A percentile compares a stretch with the other conserved stretches of the same genome.
Evolutionary conservation across 2,797 vertebrate species (phyloP).

Genomic region (Somateria mollissima): DNA sequence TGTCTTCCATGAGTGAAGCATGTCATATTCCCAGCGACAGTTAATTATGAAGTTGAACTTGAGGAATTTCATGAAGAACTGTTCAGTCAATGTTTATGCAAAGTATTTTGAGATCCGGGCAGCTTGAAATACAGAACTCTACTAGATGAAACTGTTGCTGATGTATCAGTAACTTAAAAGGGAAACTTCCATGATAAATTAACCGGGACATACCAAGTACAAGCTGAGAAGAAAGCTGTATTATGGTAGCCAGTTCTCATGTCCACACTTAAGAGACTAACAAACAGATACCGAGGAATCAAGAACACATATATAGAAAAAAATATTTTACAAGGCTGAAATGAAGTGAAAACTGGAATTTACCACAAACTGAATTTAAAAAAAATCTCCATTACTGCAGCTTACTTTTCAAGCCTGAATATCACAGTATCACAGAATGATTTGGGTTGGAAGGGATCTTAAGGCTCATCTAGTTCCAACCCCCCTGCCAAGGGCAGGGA

Average conservation of each 20-base stretch:
- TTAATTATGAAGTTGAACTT: background rate
- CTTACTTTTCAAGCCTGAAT: background rate
- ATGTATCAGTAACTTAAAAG: constrained; percentile 12
- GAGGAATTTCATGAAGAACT: background rate
- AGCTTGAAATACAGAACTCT: background rate
- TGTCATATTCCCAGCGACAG: background rate
- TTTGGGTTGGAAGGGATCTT: background rate
- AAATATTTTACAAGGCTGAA: background rate
- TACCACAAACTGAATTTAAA: background rate
- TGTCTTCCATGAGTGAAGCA: background rate
- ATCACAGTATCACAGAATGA: background rate
- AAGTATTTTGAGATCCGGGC: background rate
- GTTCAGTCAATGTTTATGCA: background rate
- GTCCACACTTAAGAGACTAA: background rate
- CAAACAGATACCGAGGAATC: background rate
- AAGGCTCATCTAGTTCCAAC: background rate
- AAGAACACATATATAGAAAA: background rate
- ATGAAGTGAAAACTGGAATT: background rate
- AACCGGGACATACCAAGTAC: background rate
- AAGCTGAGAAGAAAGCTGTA: background rate
- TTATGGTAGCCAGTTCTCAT: background rate
- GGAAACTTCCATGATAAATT: background rate
- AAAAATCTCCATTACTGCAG: background rate
- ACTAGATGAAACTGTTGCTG: constrained; percentile 6
- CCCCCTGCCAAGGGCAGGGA: background rate